A percentile compares a stretch with the other conserved stretches of the same genome.
Evolutionary conservation across 2,888 invertebrate genomes (phyloP).

Genomic region (Petrolisthes cinctipes): DNA sequence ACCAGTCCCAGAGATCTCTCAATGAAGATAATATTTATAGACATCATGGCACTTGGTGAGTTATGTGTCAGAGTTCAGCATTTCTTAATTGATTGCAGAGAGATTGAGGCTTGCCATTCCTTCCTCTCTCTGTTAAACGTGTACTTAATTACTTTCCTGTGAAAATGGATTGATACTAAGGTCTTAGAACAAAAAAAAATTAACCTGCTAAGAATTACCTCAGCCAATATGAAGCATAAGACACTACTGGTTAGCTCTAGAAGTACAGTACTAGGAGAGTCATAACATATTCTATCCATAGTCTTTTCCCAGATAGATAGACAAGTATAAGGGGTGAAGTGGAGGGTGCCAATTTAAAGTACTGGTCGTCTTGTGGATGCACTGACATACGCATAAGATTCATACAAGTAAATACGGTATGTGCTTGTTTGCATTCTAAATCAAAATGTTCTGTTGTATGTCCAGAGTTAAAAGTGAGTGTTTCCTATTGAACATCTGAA

Average conservation of each 20-base stretch:
- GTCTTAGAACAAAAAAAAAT: slow-evolving; percentile 31
- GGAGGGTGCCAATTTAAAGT: neutral
- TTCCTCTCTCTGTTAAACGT: slow-evolving; percentile 43
- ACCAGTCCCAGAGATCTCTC: too few relatives aligned
- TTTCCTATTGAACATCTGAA: too few relatives aligned
- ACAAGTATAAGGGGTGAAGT: slow-evolving; percentile 24
- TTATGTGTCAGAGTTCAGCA: too few relatives aligned
- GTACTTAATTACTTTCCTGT: slow-evolving; percentile 43
- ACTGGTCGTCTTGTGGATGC: too few relatives aligned
- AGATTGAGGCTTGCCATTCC: slow-evolving; percentile 30
- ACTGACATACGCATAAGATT: too few relatives aligned
- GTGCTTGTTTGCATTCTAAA: too few relatives aligned
- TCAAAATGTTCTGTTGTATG: too few relatives aligned
- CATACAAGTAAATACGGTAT: too few relatives aligned
- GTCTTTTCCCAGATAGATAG: slow-evolving; percentile 49
- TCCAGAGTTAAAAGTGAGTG: too few relatives aligned
- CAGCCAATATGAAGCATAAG: slow-evolving; percentile 53
- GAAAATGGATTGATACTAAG: slow-evolving; percentile 42
- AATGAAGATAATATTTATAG: too few relatives aligned
- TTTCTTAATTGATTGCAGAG: too few relatives aligned
- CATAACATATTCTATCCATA: slow-evolving; percentile 44
- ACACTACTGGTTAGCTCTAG: slow-evolving; percentile 58
- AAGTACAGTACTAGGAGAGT: slow-evolving; percentile 49
- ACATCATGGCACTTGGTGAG: too few relatives aligned
- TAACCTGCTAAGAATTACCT: slow-evolving; percentile 55